A percentile compares a stretch with the other conserved stretches of the same genome.
phyloP scores from a whole-genome alignment of 2,888 invertebrate species.

The Lepidocyrtinus sp. region DNA sequence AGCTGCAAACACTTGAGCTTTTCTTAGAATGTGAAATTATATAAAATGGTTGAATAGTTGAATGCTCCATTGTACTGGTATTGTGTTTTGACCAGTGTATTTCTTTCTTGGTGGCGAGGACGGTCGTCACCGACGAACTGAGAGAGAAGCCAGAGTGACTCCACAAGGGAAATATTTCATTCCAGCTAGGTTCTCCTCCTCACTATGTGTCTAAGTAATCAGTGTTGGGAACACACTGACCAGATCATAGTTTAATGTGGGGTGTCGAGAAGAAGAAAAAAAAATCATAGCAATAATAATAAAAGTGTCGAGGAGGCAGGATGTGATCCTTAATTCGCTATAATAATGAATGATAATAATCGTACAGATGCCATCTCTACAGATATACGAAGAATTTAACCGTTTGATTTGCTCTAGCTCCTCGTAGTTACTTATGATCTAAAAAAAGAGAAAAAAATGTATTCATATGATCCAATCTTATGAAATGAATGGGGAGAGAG shows the following conservation, averaged over 20 bases:
- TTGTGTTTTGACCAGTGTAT: neutral
- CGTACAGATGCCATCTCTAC: conserved; percentile 1
- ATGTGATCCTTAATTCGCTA: conserved; percentile 69
- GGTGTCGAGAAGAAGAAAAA: conserved; percentile 14
- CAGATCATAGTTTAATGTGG: conserved; percentile 1
- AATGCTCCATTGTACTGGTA: too few relatives aligned
- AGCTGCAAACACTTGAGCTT: too few relatives aligned
- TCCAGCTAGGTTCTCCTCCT: conserved; percentile 26
- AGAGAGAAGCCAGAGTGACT: conserved; percentile 52
- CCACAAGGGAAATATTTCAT: conserved; percentile 52
- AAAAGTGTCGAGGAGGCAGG: conserved; percentile 62
- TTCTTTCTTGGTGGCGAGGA: conserved; percentile 43
- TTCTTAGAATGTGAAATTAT: too few relatives aligned
- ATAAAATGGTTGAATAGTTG: too few relatives aligned
- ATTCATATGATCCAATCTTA: neutral
- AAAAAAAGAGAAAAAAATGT: neutral
- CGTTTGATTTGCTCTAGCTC: conserved; percentile 12
- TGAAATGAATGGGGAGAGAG: neutral
- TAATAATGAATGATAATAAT: conserved; percentile 56
- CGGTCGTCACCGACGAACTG: conserved; percentile 58
- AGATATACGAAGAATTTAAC: conserved; percentile 11
- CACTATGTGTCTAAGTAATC: conserved; percentile 21
- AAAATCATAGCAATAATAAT: conserved; percentile 27
- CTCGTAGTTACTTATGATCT: neutral
- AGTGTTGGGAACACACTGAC: conserved; percentile 47